Evolutionary conservation across 2,888 invertebrate species (phyloP), one percentile per base, ranked within the genome.

Genomic region (Phrixothrix hirtus): DNA sequence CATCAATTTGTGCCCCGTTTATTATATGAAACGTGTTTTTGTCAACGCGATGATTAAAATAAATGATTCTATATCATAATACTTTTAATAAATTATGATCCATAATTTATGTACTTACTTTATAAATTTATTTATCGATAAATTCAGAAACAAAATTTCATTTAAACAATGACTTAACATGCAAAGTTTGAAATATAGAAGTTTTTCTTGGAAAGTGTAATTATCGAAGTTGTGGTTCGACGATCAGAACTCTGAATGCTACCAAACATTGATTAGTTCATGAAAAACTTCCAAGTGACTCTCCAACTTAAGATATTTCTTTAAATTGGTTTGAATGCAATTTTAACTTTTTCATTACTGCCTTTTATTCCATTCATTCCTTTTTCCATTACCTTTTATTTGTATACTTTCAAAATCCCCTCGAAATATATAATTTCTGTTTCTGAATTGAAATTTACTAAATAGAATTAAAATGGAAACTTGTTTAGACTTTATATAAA

Each of bases 231-330:
- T 69, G 65, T 54, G 66, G 65, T 62, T 62, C 60, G 58, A 61
- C 63, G 62, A 64, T 64, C 66, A 63, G 63, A 58, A 57, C 61
- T 57, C 42, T 64, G 65, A 65, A 62, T 63, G 62, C 66, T 64
- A 64, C 61, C 62, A 63, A 66, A 69, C 70, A 66, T 67, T 71
- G 69, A 71, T 70, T 71, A 67, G 67, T 69, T 68, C 64, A 62
- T 62, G 65, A 65, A 69, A 71, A 71, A 69, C 59, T 68, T 66
- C 52, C 62, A 59, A 70, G 67, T 66, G 67, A 66, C 68, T 65
- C 66, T 67, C 64, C 59, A 62, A 63, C 64, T 66, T 63, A 59
- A 62, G 63, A 67, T 65, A 68, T 67, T 67, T 66, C 61, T 61
- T 48, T 48, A 66, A 69, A 68, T 68, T 64, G 66, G 59, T 62